A percentile compares a stretch with the other conserved stretches of the same genome.
These are phyloP conservation scores for Pteromalus puparum DNA, from an alignment of 1,140 invertebrate species.

Conservation along the genomic window DNA sequence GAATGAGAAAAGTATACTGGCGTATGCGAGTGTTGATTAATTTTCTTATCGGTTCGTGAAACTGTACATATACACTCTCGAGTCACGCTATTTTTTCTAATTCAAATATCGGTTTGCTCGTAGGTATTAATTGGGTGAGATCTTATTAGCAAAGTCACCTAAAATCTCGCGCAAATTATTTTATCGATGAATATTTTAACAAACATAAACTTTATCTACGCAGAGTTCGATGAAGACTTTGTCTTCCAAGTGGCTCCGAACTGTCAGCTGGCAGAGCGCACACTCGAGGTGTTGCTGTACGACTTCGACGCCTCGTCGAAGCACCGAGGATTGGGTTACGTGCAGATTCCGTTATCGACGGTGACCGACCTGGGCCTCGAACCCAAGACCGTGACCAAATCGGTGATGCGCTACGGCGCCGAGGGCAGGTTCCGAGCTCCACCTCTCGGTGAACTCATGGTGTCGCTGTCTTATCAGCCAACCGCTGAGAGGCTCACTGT, in stretches of 20 bases:
- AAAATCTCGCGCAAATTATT: too few relatives aligned
- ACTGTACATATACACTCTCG: too few relatives aligned
- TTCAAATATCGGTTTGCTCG: too few relatives aligned
- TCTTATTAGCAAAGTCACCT: too few relatives aligned
- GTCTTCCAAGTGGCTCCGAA: conserved; percentile 82
- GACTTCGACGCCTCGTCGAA: conserved; percentile 82
- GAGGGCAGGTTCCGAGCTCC: conserved; percentile 66
- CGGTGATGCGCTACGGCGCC: conserved; percentile 61
- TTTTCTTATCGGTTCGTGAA: too few relatives aligned
- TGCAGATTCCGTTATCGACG: conserved; percentile 74
- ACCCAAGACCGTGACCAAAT: conserved; percentile 57
- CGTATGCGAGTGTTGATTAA: too few relatives aligned
- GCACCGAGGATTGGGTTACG: conserved; percentile 78
- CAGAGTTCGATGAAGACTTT: conserved; percentile 83
- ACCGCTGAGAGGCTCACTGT: conserved; percentile 88
- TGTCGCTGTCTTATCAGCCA: conserved; percentile 87
- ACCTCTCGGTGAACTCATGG: conserved; percentile 85
- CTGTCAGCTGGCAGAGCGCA: conserved; percentile 74
- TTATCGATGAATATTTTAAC: conserved; percentile 9
- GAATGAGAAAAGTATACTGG: too few relatives aligned
- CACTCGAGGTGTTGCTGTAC: conserved; percentile 77
- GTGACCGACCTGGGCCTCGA: conserved; percentile 72
- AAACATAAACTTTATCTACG: conserved; percentile 31
- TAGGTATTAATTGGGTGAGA: too few relatives aligned
- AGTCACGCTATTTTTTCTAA: too few relatives aligned